Evolutionary conservation across 2,113 vertebrate species (phyloP).

Genomic region (Aspiorhynchus laticeps): DNA sequence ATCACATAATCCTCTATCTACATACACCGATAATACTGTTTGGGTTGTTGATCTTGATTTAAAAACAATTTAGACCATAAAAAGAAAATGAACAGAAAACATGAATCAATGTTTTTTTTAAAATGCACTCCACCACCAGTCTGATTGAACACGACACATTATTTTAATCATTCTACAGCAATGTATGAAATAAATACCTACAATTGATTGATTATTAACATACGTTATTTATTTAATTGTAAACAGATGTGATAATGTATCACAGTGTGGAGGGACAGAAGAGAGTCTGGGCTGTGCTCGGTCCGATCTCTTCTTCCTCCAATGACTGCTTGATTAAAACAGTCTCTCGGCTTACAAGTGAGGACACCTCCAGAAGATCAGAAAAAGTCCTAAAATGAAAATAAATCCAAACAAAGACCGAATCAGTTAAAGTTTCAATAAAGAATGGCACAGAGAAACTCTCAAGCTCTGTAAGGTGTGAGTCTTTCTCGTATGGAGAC

Average conservation of each 20-base stretch:
- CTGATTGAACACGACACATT: background rate
- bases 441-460: background rate
- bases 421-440: background rate
- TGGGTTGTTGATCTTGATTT: background rate
- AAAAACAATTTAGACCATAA: background rate
- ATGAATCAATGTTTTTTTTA: background rate
- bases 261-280: conserved; percentile 60
- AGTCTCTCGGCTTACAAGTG: conserved; percentile 74
- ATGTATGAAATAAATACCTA: background rate
- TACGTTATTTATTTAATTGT: conserved; percentile 17
- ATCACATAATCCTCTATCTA: background rate
- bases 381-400: conserved; percentile 61
- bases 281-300: conserved; percentile 58
- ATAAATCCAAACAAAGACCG: background rate
- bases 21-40: background rate
- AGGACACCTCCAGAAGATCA: conserved; percentile 74
- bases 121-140: background rate
- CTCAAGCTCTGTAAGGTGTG: background rate
- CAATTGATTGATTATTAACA: background rate
- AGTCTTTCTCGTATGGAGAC: background rate
- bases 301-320: conserved; percentile 71
- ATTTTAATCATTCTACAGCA: background rate
- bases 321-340: conserved; percentile 66
- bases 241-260: background rate
- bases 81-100: background rate